These are phyloP conservation scores for Rhinolophus ferrumequinum DNA, from an alignment of 2,113 vertebrate genomes.

Conservation along the genomic window DNA sequence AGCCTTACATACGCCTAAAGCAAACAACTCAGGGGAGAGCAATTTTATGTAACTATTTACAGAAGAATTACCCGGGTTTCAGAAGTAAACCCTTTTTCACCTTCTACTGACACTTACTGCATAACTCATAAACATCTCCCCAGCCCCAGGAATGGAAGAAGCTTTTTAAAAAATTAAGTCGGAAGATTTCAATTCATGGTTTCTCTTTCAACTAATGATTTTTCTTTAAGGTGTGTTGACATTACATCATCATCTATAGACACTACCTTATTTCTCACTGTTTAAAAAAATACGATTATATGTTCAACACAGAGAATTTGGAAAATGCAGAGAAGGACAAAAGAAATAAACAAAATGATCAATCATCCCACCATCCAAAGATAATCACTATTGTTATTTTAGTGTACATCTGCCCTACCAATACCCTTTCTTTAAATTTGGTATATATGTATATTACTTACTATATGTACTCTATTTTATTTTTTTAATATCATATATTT, in stretches of 20 bases:
- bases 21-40: background rate
- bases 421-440: background rate
- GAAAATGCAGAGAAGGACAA: conserved; percentile 28
- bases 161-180: background rate
- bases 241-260: background rate
- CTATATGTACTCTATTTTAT: background rate
- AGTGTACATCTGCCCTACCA: background rate
- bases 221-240: background rate
- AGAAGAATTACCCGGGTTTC: background rate
- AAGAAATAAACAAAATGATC: background rate
- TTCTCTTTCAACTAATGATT: background rate
- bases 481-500: conserved; percentile 13
- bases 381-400: background rate
- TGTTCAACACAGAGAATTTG: background rate
- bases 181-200: background rate
- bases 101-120: background rate
- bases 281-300: background rate
- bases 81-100: background rate
- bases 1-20: background rate
- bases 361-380: background rate
- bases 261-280: background rate
- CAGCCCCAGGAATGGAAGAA: background rate
- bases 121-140: background rate
- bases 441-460: background rate
- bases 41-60: background rate